Evolutionary conservation across 92 coral and sea anemone species (phyloP).

Genomic region (Pocillopora grandis): DNA sequence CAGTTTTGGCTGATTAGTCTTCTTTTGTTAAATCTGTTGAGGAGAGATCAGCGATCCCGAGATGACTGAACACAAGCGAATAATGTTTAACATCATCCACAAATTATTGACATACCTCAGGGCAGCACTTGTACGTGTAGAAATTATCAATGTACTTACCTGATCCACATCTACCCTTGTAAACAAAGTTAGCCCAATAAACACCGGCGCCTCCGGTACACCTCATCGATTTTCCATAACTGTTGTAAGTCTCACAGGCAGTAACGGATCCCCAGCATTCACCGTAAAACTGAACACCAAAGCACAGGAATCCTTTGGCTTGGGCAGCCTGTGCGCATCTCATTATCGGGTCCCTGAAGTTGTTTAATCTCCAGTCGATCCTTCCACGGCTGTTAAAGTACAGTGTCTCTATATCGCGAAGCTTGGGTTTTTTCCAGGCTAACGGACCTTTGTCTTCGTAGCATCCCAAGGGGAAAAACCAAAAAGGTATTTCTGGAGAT

Average conservation of each 20-base stretch:
- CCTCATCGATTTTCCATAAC: not conserved
- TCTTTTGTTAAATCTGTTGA: too few relatives aligned
- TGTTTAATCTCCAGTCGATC: not conserved
- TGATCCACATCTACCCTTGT: conserved; percentile 38
- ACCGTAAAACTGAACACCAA: conserved; percentile 31
- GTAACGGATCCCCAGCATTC: conserved; percentile 26
- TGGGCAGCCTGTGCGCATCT: conserved; percentile 19
- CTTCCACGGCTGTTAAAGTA: not conserved
- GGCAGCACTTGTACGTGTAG: not conserved
- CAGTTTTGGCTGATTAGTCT: too few relatives aligned
- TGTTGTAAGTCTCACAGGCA: conserved; percentile 15
- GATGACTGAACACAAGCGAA: too few relatives aligned
- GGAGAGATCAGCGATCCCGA: too few relatives aligned
- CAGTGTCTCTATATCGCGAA: not conserved
- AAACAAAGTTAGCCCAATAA: conserved; percentile 27
- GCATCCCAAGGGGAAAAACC: conserved; percentile 17
- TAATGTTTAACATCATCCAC: not conserved
- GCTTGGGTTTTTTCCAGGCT: not conserved
- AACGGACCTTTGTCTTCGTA: conserved; percentile 10
- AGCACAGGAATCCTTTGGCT: conserved; percentile 17
- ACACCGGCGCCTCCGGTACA: conserved; percentile 1
- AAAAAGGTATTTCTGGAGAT: not conserved
- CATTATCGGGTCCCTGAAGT: not conserved
- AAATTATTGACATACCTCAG: not conserved
- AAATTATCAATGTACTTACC: not conserved